Evolutionary conservation across 2,113 vertebrate genomes (phyloP), one percentile per base, ranked within the genome.

Genomic region (Mungos mungo): DNA sequence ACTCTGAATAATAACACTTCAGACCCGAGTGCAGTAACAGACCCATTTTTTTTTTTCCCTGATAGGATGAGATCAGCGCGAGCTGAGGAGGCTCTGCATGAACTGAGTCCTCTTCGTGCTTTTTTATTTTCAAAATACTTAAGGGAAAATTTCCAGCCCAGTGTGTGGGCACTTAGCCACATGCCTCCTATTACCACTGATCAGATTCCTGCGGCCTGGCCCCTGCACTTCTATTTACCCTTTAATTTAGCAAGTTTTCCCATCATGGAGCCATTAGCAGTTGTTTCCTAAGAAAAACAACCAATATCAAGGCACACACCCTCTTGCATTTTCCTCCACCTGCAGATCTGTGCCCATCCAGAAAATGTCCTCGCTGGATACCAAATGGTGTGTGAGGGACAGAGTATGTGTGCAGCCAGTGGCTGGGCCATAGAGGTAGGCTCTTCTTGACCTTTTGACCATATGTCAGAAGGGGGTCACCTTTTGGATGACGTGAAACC

Each of bases 111-210:
- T 90, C 92, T 68, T 90, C 9, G 2, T 47, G 80, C 25, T 25
- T 95, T 91, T 60, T 60, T 52, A 80, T 74, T 95, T 92, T 96
- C 88, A 87, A 87, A 93, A 87, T 71, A 96, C 74, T 54, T 60
- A 54, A 90, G 82, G 60, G 80, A 68, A 60, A 72, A 85, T 95
- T 69, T 95, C 47, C 31, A 77, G 33, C 87, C 12, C 0, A 8
- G 31, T 63, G 50, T 87, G 83, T 60, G 79, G 63, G 47, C 83
- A 71, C 41, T 88, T 95, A 71, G 35, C 93, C 50, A 45, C 82
- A 66, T 21, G 31, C 52, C 45, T 90, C 72, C 52, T 16, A 18
- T 92, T 66, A 88, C 45, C 27, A 16, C 33, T 47, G 90, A 94
- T 72, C 80, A 84, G 47, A 88, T 33, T 27, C 21, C 10, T 4